A percentile compares a stretch with the other conserved stretches of the same genome.
phyloP scores from a whole-genome alignment of 2,888 invertebrate species.

The Cyclophora punctaria region DNA sequence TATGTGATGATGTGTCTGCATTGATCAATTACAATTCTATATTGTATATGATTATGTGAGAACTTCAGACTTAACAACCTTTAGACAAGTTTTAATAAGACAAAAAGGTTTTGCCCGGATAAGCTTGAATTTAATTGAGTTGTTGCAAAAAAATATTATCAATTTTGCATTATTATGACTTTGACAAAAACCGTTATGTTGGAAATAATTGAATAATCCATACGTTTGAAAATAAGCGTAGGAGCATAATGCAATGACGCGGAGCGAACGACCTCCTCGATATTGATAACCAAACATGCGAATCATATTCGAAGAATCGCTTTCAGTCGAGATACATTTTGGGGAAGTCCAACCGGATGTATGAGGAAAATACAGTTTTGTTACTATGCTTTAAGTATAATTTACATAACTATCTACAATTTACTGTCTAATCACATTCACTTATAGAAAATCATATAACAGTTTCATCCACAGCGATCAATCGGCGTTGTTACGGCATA shows the following conservation, averaged over 20 bases:
- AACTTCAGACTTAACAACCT: too few species aligned
- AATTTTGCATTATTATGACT: conserved; percentile 1
- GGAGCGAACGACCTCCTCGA: conserved; percentile 33
- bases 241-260: conserved; percentile 19
- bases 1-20: conserved; percentile 30
- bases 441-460: too few species aligned
- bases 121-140: too few species aligned
- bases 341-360: conserved; percentile 34
- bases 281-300: conserved; percentile 41
- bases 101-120: too few species aligned
- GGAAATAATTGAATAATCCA: conserved; percentile 3
- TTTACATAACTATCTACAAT: too few species aligned
- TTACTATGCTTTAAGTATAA: too few species aligned
- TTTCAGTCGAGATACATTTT: conserved; percentile 45
- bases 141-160: conserved; percentile 7
- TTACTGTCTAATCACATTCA: too few species aligned
- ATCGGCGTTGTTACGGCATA: too few species aligned
- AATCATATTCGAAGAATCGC: conserved; percentile 54
- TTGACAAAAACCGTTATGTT: neutral
- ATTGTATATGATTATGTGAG: conserved; percentile 1
- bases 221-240: conserved; percentile 7
- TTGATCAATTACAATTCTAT: conserved; percentile 19
- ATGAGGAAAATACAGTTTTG: conserved; percentile 38
- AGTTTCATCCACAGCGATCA: too few species aligned
- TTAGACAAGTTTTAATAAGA: too few species aligned